Evolutionary conservation across 2,113 vertebrate genomes (phyloP).

Genomic region (Apteryx owenii): DNA sequence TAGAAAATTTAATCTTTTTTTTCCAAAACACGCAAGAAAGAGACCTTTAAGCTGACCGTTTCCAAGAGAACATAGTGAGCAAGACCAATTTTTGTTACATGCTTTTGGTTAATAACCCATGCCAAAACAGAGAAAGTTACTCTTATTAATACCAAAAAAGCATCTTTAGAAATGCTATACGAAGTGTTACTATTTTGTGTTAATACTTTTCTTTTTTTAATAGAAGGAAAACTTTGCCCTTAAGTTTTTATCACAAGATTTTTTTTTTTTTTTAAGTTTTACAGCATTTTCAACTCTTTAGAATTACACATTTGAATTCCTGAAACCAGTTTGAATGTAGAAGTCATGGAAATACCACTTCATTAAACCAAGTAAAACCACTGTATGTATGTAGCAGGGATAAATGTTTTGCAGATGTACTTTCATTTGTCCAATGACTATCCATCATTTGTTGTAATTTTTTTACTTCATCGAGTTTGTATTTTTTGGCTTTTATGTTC

Average conservation of each 20-base stretch:
- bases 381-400: slow-evolving; percentile 62
- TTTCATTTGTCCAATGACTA: slow-evolving; percentile 28
- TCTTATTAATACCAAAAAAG: slow-evolving; percentile 5
- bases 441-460: slow-evolving; percentile 54
- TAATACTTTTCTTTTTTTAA: background rate
- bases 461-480: slow-evolving; percentile 63
- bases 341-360: slow-evolving; percentile 54
- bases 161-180: background rate
- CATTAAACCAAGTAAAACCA: slow-evolving; percentile 41
- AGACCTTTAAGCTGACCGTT: background rate
- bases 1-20: background rate
- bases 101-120: background rate
- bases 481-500: slow-evolving; percentile 72
- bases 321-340: slow-evolving; percentile 49
- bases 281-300: slow-evolving; percentile 14
- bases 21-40: background rate
- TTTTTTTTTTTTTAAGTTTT: background rate
- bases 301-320: background rate
- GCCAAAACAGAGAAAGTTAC: slow-evolving; percentile 11
- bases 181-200: background rate
- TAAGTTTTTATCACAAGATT: background rate
- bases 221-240: slow-evolving; percentile 8
- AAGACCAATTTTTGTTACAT: rapidly evolving
- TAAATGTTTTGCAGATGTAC: slow-evolving; percentile 43
- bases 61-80: background rate